phyloP scores from a whole-genome alignment of 2,113 vertebrate species.

The Sebastes schlegelii region DNA sequence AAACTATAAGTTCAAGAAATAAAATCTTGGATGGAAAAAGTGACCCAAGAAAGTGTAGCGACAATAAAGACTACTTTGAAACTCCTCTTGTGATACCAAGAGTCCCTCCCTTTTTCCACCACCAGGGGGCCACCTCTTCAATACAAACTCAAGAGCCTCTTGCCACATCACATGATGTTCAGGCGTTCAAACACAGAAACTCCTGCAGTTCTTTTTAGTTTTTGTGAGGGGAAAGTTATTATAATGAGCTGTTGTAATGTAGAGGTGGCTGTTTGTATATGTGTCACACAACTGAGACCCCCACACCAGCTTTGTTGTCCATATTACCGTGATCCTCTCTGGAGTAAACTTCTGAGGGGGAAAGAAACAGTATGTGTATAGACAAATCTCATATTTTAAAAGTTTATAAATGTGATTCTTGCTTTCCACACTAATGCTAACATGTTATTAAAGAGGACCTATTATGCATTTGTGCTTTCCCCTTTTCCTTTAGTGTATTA shows the following conservation, averaged over 20 bases:
- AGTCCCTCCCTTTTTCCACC: conserved; percentile 53
- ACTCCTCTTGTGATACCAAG: conserved; percentile 14
- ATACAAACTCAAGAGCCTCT: conserved; percentile 46
- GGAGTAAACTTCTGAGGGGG: conserved; percentile 77
- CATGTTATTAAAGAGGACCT: not conserved
- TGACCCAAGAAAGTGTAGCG: conserved; percentile 14
- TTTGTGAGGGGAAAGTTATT: not conserved
- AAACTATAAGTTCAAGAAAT: not conserved
- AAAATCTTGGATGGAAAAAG: not conserved
- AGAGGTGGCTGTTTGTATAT: conserved; percentile 64
- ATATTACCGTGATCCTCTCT: conserved; percentile 80
- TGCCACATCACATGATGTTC: not conserved
- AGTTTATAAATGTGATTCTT: not conserved
- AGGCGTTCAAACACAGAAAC: not conserved
- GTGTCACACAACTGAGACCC: conserved; percentile 47
- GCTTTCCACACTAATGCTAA: not conserved
- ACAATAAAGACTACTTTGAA: not conserved
- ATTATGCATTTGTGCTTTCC: no score
- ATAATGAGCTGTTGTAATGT: conserved; percentile 43
- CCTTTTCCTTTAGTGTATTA: no score
- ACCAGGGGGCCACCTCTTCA: conserved; percentile 81
- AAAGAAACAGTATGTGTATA: conserved; percentile 47
- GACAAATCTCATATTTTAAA: conserved; percentile 8
- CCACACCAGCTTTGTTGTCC: conserved; percentile 43
- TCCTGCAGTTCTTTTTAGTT: not conserved